Percentiles rank a stretch among this genome's conserved stretches.
Evolutionary conservation across 1,140 invertebrate genomes (phyloP).

Genomic region (Catajapyx aquilonaris): DNA sequence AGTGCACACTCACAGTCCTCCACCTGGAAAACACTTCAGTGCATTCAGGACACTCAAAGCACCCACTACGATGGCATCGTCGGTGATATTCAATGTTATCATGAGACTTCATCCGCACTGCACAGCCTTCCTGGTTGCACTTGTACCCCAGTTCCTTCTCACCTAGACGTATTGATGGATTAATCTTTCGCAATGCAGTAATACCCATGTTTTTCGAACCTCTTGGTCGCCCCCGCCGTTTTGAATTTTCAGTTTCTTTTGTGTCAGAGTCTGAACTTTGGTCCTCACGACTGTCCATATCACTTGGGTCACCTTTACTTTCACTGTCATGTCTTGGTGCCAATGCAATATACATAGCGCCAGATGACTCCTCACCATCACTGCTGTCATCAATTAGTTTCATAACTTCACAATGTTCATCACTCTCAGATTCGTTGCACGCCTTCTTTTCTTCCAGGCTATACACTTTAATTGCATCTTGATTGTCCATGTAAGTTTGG

Average conservation of each 20-base stretch:
- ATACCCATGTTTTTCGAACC: slow-evolving; percentile 9
- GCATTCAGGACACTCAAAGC: slow-evolving; percentile 45
- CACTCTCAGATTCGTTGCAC: neutral
- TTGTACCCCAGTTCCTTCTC: slow-evolving; percentile 9
- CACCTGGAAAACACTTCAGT: slow-evolving; percentile 26
- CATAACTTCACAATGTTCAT: neutral
- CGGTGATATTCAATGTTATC: slow-evolving; percentile 29
- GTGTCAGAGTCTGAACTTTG: neutral
- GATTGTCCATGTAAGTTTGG: slow-evolving; percentile 2
- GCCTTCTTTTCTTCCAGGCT: neutral
- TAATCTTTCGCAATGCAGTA: slow-evolving; percentile 5
- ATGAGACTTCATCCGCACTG: slow-evolving; percentile 20
- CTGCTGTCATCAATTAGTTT: slow-evolving; percentile 3
- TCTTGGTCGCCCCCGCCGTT: slow-evolving; percentile 9
- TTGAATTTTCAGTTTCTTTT: neutral
- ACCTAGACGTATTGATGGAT: slow-evolving; percentile 11
- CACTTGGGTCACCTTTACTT: slow-evolving; percentile 5
- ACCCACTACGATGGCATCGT: slow-evolving; percentile 30
- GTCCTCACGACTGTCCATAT: neutral
- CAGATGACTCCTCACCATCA: slow-evolving; percentile 6
- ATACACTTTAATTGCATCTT: slow-evolving; percentile 1
- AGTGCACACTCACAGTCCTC: slow-evolving; percentile 41
- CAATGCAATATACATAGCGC: slow-evolving; percentile 9
- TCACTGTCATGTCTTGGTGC: slow-evolving; percentile 13
- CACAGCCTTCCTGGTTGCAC: slow-evolving; percentile 20